Percentiles rank a stretch among this genome's conserved stretches.
Evolutionary conservation across 2,888 invertebrate genomes (phyloP).

Genomic region (Mayetiola destructor): DNA sequence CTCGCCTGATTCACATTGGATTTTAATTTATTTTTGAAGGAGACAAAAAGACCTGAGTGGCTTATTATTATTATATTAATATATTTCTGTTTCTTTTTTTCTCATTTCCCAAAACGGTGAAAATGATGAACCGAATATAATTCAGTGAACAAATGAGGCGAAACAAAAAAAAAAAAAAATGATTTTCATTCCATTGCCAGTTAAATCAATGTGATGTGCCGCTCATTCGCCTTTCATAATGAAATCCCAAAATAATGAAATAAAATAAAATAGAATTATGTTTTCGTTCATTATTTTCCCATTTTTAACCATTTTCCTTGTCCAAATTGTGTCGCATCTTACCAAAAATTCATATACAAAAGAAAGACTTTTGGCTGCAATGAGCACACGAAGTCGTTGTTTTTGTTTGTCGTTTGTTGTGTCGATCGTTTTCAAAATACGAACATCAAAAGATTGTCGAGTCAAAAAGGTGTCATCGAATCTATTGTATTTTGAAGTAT

Average conservation of each 20-base stretch:
- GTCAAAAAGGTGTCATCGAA: slow-evolving; percentile 11
- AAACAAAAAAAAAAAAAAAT: too few relatives aligned
- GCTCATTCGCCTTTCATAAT: not conserved
- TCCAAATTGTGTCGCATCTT: not conserved
- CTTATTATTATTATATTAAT: not conserved
- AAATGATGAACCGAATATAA: not conserved
- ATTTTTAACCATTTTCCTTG: not conserved
- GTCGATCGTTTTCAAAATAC: not conserved
- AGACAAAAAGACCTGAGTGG: not conserved
- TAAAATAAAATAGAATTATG: not conserved
- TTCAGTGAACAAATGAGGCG: too few relatives aligned
- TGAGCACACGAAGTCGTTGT: not conserved
- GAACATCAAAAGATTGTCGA: slow-evolving; percentile 5
- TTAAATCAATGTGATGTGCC: not conserved
- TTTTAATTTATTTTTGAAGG: too few relatives aligned
- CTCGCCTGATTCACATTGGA: too few relatives aligned
- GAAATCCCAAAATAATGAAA: not conserved
- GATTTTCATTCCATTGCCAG: too few relatives aligned
- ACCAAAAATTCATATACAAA: not conserved
- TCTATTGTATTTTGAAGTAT: slow-evolving; percentile 4
- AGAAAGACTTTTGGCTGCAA: not conserved
- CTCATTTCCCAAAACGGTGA: not conserved
- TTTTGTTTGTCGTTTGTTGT: not conserved
- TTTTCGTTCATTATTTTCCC: slow-evolving; percentile 1
- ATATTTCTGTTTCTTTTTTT: not conserved